phyloP scores from a whole-genome alignment of 1,140 invertebrate species.

The Drosophila lacteicornis region DNA sequence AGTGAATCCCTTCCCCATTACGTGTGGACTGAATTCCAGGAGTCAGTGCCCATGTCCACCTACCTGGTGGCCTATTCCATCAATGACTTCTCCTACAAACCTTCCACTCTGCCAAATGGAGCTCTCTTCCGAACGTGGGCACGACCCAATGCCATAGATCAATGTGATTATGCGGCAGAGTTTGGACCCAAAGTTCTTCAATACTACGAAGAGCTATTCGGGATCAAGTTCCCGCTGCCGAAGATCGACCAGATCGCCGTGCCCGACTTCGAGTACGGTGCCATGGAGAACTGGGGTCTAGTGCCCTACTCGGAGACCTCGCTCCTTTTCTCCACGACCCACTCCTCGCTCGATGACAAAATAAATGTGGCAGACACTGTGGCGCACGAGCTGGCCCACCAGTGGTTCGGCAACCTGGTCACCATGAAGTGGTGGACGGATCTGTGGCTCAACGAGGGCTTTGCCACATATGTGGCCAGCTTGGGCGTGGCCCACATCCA shows the following conservation, averaged over 20 bases:
- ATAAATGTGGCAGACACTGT: conserved; percentile 89
- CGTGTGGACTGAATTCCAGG: conserved; percentile 88
- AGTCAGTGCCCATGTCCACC: conserved; percentile 92
- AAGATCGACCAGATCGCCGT: conserved; percentile 92
- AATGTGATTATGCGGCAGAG: conserved; percentile 87
- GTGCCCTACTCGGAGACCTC: conserved; percentile 81
- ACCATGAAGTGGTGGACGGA: conserved; percentile 94
- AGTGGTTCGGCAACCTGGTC: conserved; percentile 91
- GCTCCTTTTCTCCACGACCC: conserved; percentile 73
- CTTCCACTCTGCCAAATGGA: conserved; percentile 91
- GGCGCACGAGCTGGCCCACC: conserved; percentile 92
- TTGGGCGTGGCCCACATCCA: conserved; percentile 87
- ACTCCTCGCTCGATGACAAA: conserved; percentile 87
- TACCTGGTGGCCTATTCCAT: conserved; percentile 92
- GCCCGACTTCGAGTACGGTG: conserved; percentile 91
- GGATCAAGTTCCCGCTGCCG: conserved; percentile 88
- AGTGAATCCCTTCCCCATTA: conserved; percentile 86
- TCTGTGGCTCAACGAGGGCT: conserved; percentile 95
- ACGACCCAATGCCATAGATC: conserved; percentile 88
- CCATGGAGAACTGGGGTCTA: conserved; percentile 91
- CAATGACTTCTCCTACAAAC: conserved; percentile 89
- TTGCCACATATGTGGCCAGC: conserved; percentile 90
- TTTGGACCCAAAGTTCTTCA: conserved; percentile 86
- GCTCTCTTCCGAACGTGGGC: conserved; percentile 86
- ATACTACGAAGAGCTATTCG: conserved; percentile 91